Evolutionary conservation across 1,140 invertebrate species (phyloP), one percentile per base, ranked within the genome.

Genomic region (Euwallacea fornicatus): DNA sequence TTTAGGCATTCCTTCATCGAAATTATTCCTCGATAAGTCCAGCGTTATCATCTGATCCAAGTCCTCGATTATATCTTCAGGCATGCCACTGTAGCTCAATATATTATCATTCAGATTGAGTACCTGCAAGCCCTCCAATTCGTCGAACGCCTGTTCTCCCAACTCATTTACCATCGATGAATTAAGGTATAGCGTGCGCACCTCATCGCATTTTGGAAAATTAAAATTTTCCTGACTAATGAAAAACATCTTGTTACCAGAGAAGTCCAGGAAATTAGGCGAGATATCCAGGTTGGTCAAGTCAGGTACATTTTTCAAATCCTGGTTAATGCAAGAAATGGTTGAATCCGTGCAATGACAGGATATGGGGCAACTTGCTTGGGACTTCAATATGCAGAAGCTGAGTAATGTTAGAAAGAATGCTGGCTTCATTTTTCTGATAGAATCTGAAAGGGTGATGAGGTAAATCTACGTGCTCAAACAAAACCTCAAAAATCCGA

Each of bases 161-260:
- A 80, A 72, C 42, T 73, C 72, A 41, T 70, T 67, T n/a, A 80
- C 62, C 55, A 70, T 71, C n/a, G 77, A 74, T 15, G 73, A 73
- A 63, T 79, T 80, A 16, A 80, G 73, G 66, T 77, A 78, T 10
- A 80, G 43, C 56, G 76, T 75, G 55, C 73, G 75, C 6, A 80
- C 75, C 10, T 75, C 63, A 2, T 73, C 69, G 16, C 63, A 75
- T 46, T 74, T 74, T 6, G 72, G 71, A 55, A 79, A 80, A 41
- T 66, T 74, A 41, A 80, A 76, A 66, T 74, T 68, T 21, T 74
- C 59, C 8, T 42, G 41, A n/a, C 66, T 66, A 13, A 80, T 61
- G 10, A 68, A 69, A 11, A 58, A 9, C 42, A 74, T 41, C 13
- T 74, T 68, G 58, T 79, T 80, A 10, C 75, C 72, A 15, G 79